Conservation (phyloP, 1,140 invertebrate genomes). For the Apolygus lucorum region DNA sequence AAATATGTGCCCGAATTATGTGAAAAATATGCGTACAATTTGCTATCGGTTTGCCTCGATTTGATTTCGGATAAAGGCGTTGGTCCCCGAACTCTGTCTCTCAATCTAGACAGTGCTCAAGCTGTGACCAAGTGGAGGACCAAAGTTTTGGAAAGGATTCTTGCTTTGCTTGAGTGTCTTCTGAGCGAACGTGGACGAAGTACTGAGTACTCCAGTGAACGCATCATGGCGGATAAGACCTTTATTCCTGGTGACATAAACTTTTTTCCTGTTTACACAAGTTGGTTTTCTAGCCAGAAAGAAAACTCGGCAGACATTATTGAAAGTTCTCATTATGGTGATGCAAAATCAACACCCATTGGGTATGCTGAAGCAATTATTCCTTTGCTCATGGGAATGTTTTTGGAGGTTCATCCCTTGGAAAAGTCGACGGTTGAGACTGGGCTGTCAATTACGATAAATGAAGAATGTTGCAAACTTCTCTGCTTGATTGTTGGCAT, state of each 20-base stretch:
- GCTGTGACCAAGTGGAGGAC: conserved; percentile 28
- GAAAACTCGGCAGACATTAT: not conserved
- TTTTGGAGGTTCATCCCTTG: not conserved
- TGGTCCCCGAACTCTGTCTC: conserved; percentile 24
- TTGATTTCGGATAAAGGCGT: conserved; percentile 47
- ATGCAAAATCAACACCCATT: not conserved
- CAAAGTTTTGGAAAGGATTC: conserved; percentile 25
- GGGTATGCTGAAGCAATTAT: not conserved
- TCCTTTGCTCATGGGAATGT: not conserved
- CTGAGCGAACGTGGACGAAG: not conserved
- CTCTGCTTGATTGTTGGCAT: not conserved
- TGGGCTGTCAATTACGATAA: not conserved
- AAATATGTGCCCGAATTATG: conserved; percentile 51
- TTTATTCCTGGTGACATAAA: not conserved
- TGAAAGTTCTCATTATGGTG: too few relatives aligned
- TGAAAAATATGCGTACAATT: conserved; percentile 52
- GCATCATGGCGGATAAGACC: not conserved
- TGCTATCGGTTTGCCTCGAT: conserved; percentile 66
- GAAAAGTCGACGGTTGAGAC: not conserved
- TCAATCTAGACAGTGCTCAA: conserved; percentile 28
- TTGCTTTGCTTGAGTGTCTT: conserved; percentile 22
- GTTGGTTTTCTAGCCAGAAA: not conserved
- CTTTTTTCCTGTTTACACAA: conserved; percentile 11
- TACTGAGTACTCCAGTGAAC: not conserved
- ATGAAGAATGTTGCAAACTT: not conserved